A percentile compares a stretch with the other conserved stretches of the same genome.
Conservation (phyloP, 64 coral and sea anemone species). For the Exaiptasia diaphana region DNA sequence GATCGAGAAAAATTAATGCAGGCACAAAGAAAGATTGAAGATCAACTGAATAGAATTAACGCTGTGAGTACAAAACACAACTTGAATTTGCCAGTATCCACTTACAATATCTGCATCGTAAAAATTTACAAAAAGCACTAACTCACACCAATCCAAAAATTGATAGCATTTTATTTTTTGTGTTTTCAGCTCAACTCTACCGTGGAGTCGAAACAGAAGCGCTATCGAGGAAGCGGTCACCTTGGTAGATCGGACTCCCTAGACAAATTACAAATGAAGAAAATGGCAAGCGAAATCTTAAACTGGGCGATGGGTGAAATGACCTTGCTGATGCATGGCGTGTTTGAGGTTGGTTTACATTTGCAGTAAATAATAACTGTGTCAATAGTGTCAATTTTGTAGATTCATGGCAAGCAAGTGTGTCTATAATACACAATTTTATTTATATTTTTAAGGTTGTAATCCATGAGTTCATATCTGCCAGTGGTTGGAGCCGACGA, state of each 20-base stretch:
- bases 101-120: too few relatives aligned
- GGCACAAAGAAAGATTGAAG: constrained; percentile 87
- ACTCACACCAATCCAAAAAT: neutral
- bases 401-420: neutral
- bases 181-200: constrained; percentile 58
- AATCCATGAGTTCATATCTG: constrained; percentile 64
- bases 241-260: constrained; percentile 74
- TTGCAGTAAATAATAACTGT: neutral
- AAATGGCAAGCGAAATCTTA: constrained; percentile 89
- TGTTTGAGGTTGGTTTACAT: constrained; percentile 62
- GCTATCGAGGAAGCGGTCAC: constrained; percentile 68
- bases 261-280: constrained; percentile 86
- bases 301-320: constrained; percentile 80
- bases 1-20: constrained; percentile 89
- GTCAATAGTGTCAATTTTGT: neutral
- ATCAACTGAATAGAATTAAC: constrained; percentile 90
- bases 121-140: too few relatives aligned
- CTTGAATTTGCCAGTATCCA: neutral
- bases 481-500: constrained; percentile 63
- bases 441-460: constrained; percentile 26
- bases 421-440: neutral
- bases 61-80: constrained; percentile 39
- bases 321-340: constrained; percentile 79
- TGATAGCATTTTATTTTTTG: neutral
- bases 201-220: constrained; percentile 71